Percentiles rank a stretch among this genome's conserved stretches.
These are phyloP conservation scores for Semotilus atromaculatus DNA, from an alignment of 2,797 vertebrate species.

Conservation along the genomic window DNA sequence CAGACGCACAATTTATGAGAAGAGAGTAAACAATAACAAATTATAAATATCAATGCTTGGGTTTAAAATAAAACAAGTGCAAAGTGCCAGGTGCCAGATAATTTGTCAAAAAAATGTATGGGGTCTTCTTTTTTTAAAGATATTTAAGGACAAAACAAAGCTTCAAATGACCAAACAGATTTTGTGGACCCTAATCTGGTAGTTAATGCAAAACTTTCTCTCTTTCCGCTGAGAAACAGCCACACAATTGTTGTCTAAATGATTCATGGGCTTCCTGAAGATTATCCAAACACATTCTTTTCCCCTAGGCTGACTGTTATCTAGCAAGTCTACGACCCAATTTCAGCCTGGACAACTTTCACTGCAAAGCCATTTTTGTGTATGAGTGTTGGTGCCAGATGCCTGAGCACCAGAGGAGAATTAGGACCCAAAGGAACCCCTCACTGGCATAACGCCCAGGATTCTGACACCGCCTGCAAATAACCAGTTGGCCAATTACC, in stretches of 20 bases:
- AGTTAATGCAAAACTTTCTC: neutral
- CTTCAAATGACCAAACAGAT: neutral
- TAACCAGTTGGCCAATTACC: neutral
- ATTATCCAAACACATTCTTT: neutral
- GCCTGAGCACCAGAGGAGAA: neutral
- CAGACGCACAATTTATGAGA: too few species aligned
- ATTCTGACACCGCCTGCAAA: neutral
- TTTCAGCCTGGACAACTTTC: neutral
- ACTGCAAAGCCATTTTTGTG: too few species aligned
- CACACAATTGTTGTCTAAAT: neutral
- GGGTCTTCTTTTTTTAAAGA: too few species aligned
- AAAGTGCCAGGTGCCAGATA: too few species aligned
- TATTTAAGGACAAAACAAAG: neutral
- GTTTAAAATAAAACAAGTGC: too few species aligned
- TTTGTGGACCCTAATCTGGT: too few species aligned
- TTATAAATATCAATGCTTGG: too few species aligned
- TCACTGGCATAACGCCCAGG: neutral
- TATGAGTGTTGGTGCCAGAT: neutral
- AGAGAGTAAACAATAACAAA: too few species aligned
- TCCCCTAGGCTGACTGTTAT: neutral
- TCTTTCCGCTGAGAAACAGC: neutral
- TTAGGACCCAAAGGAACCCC: too few species aligned
- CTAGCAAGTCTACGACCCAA: neutral
- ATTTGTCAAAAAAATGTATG: neutral
- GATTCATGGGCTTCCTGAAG: neutral